Conservation (phyloP, 1,140 invertebrate genomes). For the Psilanteris sp. region DNA sequence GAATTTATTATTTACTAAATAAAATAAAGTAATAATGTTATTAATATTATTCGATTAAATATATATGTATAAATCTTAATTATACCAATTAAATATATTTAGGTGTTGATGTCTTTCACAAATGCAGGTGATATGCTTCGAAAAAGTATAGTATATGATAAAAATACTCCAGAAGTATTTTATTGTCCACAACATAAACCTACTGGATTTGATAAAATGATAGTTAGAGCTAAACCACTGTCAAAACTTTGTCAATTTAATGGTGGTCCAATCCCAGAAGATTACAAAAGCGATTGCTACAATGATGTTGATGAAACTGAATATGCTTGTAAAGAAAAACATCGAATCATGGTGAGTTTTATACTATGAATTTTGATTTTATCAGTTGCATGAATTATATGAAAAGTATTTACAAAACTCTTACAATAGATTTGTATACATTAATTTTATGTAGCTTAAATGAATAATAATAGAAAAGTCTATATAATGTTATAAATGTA, state of each 20-base stretch:
- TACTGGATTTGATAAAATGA: constrained; percentile 85
- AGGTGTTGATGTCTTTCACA: constrained; percentile 63
- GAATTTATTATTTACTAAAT: no score
- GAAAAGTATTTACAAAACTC: no score
- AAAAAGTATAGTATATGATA: constrained; percentile 90
- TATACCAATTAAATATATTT: constrained; percentile 3
- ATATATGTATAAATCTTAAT: no score
- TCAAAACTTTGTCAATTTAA: constrained; percentile 88
- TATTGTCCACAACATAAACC: constrained; percentile 90
- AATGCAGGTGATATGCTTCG: constrained; percentile 87
- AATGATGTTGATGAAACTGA: constrained; percentile 90
- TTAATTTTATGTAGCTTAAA: no score
- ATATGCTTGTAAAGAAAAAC: constrained; percentile 91
- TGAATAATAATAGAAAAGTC: no score
- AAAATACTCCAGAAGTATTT: constrained; percentile 90
- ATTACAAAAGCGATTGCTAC: constrained; percentile 90
- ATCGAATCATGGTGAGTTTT: constrained; percentile 86
- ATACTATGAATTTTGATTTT: no score
- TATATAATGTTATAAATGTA: no score
- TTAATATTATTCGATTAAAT: no score
- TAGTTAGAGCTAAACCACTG: constrained; percentile 84
- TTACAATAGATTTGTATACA: no score
- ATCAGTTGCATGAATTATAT: no score
- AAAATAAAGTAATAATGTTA: no score
- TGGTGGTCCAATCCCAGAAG: constrained; percentile 84